phyloP scores from a whole-genome alignment of 2,888 invertebrate genomes.

The Bugulina stolonifera region DNA sequence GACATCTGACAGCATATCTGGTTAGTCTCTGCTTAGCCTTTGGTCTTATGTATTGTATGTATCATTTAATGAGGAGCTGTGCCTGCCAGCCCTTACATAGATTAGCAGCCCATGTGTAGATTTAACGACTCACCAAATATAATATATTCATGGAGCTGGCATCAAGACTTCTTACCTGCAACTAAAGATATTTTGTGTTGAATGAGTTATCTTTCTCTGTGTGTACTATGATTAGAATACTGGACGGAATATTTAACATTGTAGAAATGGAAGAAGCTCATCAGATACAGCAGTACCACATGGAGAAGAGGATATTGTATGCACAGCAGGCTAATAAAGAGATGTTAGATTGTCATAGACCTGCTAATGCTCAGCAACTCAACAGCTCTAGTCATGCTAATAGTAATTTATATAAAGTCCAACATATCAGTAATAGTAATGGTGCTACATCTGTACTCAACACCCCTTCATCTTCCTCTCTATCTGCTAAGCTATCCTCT shows the following conservation, averaged over 20 bases:
- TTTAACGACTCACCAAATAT: too few relatives aligned
- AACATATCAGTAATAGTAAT: background rate
- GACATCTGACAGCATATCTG: background rate
- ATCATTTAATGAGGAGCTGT: too few relatives aligned
- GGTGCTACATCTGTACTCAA: background rate
- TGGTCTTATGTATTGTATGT: background rate
- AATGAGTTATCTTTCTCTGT: too few relatives aligned
- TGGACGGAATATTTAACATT: too few relatives aligned
- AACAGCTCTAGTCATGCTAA: background rate
- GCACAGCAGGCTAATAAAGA: constrained; percentile 27
- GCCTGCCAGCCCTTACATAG: too few relatives aligned
- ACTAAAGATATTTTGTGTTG: too few relatives aligned
- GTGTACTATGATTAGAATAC: too few relatives aligned
- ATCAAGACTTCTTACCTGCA: too few relatives aligned
- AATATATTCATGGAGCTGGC: too few relatives aligned
- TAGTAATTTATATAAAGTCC: background rate
- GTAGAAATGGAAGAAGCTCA: constrained; percentile 22
- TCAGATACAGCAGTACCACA: constrained; percentile 31
- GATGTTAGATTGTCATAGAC: background rate
- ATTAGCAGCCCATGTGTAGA: too few relatives aligned
- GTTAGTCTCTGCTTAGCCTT: background rate
- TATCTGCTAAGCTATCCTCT: background rate
- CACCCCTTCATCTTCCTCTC: background rate
- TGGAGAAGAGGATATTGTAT: constrained; percentile 31
- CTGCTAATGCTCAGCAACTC: background rate